Conservation (phyloP, 2,888 invertebrate genomes). For the Fabriciana adippe region DNA sequence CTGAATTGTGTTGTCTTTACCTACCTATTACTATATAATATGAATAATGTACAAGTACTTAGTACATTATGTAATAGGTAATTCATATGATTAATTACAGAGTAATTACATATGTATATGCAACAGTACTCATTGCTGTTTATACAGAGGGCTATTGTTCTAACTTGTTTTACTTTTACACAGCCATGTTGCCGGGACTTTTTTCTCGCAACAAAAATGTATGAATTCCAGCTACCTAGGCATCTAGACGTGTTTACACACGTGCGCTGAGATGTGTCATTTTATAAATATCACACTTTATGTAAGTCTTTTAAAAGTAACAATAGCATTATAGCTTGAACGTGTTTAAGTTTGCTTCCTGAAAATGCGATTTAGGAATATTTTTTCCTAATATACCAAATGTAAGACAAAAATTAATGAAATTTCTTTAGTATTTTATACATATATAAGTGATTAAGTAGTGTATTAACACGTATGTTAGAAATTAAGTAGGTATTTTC, state of each 20-base stretch:
- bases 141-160: conserved; percentile 28
- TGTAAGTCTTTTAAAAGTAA: conserved; percentile 2
- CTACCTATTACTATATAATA: too few species aligned
- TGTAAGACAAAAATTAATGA: too few species aligned
- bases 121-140: conserved; percentile 12
- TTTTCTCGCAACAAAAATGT: conserved; percentile 27
- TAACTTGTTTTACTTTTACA: conserved; percentile 30
- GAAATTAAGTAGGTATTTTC: too few species aligned
- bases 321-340: not conserved
- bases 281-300: conserved; percentile 11
- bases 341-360: too few species aligned
- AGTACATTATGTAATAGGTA: too few species aligned
- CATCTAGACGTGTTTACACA: conserved; percentile 26
- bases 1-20: too few species aligned
- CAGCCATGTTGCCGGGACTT: conserved; percentile 16
- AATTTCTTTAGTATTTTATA: too few species aligned
- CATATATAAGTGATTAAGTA: too few species aligned
- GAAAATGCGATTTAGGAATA: too few species aligned
- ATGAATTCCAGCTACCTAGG: conserved; percentile 24
- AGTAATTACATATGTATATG: conserved; percentile 11
- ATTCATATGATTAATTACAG: conserved; percentile 11
- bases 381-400: too few species aligned
- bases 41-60: too few species aligned
- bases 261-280: conserved; percentile 23
- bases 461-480: too few species aligned